phyloP scores from a whole-genome alignment of 2,797 vertebrate species.

The Apogon talboti region DNA sequence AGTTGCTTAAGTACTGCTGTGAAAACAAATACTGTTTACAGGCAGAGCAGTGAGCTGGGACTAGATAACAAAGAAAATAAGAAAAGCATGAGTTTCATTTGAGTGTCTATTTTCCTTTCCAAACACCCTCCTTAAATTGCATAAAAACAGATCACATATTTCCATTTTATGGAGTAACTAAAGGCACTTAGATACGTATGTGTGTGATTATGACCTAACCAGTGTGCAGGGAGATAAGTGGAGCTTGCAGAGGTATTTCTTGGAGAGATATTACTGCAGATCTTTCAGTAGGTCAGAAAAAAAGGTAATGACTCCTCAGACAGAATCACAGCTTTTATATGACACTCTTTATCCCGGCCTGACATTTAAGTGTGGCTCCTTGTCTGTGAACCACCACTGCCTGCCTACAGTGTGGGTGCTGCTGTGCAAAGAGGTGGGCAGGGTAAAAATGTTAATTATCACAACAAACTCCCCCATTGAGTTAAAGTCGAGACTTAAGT shows the following conservation, averaged over 20 bases:
- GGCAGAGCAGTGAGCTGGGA: slow-evolving; percentile 57
- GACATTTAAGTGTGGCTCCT: slow-evolving; percentile 68
- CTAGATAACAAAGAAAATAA: slow-evolving; percentile 32
- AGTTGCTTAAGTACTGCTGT: slow-evolving; percentile 14
- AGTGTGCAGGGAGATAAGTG: slow-evolving; percentile 26
- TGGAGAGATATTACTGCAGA: slow-evolving; percentile 56
- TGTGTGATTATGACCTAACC: slow-evolving; percentile 63
- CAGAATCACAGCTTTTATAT: slow-evolving; percentile 59
- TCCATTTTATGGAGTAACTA: slow-evolving; percentile 67
- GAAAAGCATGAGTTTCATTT: slow-evolving; percentile 47
- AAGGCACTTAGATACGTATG: slow-evolving; percentile 61
- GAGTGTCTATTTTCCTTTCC: slow-evolving; percentile 42
- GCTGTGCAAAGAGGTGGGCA: slow-evolving; percentile 35
- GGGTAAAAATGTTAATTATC: slow-evolving; percentile 72
- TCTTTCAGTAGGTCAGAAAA: slow-evolving; percentile 66
- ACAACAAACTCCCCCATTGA: slow-evolving; percentile 30
- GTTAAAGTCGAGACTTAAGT: slow-evolving; percentile 48
- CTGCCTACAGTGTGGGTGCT: slow-evolving; percentile 26
- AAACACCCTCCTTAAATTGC: slow-evolving; percentile 56
- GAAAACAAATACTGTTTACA: slow-evolving; percentile 45
- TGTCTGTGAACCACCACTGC: slow-evolving; percentile 29
- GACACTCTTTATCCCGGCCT: slow-evolving; percentile 59
- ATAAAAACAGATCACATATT: slow-evolving; percentile 50
- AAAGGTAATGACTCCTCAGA: slow-evolving; percentile 65
- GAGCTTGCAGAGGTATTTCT: slow-evolving; percentile 50